Base-by-base conservation (phyloP, 1,140 invertebrate species). In the Hyphantria cunea region DNA sequence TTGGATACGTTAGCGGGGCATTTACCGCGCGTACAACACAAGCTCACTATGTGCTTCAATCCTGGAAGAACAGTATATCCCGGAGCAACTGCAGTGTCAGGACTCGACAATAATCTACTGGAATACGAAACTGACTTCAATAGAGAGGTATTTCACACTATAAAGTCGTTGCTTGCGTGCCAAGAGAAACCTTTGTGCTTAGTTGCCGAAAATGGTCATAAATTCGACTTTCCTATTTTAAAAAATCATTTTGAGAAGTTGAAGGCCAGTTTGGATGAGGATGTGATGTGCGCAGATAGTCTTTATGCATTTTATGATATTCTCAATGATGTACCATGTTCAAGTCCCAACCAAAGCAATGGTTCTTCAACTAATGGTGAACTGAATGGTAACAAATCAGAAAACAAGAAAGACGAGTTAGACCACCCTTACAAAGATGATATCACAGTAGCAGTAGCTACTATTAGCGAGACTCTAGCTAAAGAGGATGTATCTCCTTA, bases 131-230 rank as follows among this genome's bases (percentile, higher is more conserved):
- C 82, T 0, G 60, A 75, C 9, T 96, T 97, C 76, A 87, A 94
- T 65, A 69, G 74, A 6, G 76, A 92, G 37, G 80, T 74, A 0
- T 86, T 91, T 9, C 72, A 91, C 6, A 71, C 93, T 10, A 86
- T 97, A 0, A 82, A 89, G 7, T 74, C 74, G 6, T 97, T 96
- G 73, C 70, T 97, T 0, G 75, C 92, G 8, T 84, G 93, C 60
- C 80, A 95, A 12, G 83, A 80, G 1, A 80, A 92, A 68, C 96
- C 96, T 1, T 88, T 95, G 12, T 97, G 96, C 80, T 84, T 97
- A 10, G 86, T 96, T 0, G 95, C 96, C 11, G 95, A 97, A 68
- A 96, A 97, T 91, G 96, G 96, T 5, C 89, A 93, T 72, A 51
- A 52, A 2, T 97, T 96, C 87, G 96, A 97, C 80, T 97, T 94